phyloP scores from a whole-genome alignment of 2,797 vertebrate genomes.

The Poecilia wingei region DNA sequence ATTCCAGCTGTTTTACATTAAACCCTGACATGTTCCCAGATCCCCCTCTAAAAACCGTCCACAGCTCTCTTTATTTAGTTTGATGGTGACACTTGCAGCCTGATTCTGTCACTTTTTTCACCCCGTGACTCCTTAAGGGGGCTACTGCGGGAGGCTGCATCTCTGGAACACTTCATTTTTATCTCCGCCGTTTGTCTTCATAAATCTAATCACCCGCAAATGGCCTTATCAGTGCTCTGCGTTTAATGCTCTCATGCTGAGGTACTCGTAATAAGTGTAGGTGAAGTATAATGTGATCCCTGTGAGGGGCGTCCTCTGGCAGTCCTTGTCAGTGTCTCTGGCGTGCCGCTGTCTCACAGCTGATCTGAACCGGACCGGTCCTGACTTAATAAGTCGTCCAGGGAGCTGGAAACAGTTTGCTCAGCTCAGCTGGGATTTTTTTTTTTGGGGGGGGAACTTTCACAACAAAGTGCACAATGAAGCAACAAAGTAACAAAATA shows the following conservation, averaged over 20 bases:
- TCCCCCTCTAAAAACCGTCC: neutral
- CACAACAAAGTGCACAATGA: neutral
- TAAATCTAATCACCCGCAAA: constrained; percentile 26
- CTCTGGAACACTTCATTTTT: neutral
- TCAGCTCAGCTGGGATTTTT: constrained; percentile 12
- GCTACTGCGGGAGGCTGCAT: neutral
- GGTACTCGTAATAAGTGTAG: constrained; percentile 29
- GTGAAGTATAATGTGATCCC: constrained; percentile 35
- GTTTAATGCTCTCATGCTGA: constrained; percentile 22
- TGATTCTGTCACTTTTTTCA: neutral
- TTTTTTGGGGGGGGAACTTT: neutral
- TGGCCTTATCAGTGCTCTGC: constrained; percentile 5
- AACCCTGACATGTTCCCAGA: neutral
- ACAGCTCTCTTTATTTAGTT: neutral
- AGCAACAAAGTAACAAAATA: neutral
- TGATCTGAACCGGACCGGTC: constrained; percentile 39
- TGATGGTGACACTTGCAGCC: constrained; percentile 7
- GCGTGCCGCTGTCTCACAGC: constrained; percentile 40
- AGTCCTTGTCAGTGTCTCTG: constrained; percentile 51
- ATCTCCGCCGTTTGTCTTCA: neutral
- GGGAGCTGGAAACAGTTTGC: constrained; percentile 4
- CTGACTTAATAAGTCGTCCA: constrained; percentile 23
- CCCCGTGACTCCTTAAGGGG: neutral
- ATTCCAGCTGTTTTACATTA: constrained; percentile 5
- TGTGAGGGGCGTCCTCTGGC: constrained; percentile 59